Base-by-base conservation (phyloP, 1,140 invertebrate genomes). In the Drosophila leontia region DNA sequence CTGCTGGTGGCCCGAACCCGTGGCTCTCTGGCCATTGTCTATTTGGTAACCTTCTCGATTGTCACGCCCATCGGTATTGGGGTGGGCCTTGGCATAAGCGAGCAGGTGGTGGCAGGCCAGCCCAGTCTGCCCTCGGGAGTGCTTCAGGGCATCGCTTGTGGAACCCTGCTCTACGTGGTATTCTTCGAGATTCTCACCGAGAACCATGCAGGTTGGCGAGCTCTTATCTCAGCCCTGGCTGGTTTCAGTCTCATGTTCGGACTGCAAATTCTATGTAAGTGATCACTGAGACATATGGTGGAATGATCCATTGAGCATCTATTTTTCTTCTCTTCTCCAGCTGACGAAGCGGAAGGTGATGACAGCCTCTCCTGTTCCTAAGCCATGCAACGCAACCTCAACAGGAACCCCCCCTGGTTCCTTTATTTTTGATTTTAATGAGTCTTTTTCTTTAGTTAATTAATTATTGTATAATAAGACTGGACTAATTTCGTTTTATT, bases 181-280 rank as follows among this genome's bases (percentile, higher is more conserved):
- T 98, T 98, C 94, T 98, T 98, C 92, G 97, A 98, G 93, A 97
- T 98, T 13, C 94, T 98, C 48, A 96, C 96, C 35, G 94, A 96
- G 50, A 96, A 97, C 86, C 94, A 96, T 53, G 94, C 95, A 23
- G 96, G 97, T 1, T 93, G 97, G 48, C 85, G 95, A 3, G 96
- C 97, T 77, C 94, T 96, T 56, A 50, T 95, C 1, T 94, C 96
- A 2, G 95, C 97, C 17, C 81, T 97, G n/a, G 81, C 95, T 26
- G 97, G 97, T 55, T 97, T 97, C 91, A 92, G 94, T 59, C 91
- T 96, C 50, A 97, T 97, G 96, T 95, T 97, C 72, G 95, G 95
- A 67, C 92, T 97, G 45, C 95, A 96, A 88, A 92, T 96, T 75
- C 86, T 95, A 58, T 95, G 96, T 97, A 94, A 97, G 96, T 96